Evolutionary conservation across 2,888 invertebrate genomes (phyloP).

Genomic region (Drymonia ruficornis): DNA sequence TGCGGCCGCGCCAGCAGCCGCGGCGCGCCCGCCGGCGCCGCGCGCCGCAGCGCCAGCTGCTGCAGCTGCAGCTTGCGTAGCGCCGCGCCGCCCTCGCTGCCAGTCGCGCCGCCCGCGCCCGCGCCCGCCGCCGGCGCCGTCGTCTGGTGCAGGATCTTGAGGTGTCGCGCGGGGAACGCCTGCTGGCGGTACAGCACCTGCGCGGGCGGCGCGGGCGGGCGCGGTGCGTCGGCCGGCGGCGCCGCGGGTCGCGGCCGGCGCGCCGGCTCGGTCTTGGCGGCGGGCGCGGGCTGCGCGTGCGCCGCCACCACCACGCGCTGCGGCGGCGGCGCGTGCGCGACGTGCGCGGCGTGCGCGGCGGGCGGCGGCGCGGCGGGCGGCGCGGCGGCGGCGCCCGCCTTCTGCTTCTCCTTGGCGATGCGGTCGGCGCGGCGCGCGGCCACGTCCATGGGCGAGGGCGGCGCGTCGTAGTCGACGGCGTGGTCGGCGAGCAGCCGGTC

Average conservation of each 20-base stretch:
- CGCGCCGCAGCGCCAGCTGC: slow-evolving; percentile 56
- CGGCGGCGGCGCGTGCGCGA: slow-evolving; percentile 63
- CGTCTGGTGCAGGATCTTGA: slow-evolving; percentile 75
- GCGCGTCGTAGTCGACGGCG: slow-evolving; percentile 94
- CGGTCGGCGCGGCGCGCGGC: slow-evolving; percentile 93
- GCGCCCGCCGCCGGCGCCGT: slow-evolving; percentile 42
- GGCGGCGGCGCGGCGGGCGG: slow-evolving; percentile 35
- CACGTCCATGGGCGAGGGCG: slow-evolving; percentile 92
- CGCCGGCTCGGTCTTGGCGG: slow-evolving; percentile 71
- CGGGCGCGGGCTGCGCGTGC: slow-evolving; percentile 45
- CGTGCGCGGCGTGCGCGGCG: slow-evolving; percentile 58
- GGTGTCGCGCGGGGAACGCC: slow-evolving; percentile 73
- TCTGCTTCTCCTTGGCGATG: slow-evolving; percentile 92
- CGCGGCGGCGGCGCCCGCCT: slow-evolving; percentile 54
- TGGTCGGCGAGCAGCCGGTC: slow-evolving; percentile 93
- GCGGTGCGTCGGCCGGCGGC: slow-evolving; percentile 63
- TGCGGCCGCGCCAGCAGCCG: slow-evolving; percentile 8
- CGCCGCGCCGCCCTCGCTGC: slow-evolving; percentile 31
- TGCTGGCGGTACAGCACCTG: slow-evolving; percentile 87
- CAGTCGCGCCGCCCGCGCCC: slow-evolving; percentile 44
- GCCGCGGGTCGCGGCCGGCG: slow-evolving; percentile 42
- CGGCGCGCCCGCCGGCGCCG: slow-evolving; percentile 22
- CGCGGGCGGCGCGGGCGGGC: slow-evolving; percentile 67
- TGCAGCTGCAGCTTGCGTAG: slow-evolving; percentile 56
- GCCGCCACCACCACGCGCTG: slow-evolving; percentile 51